These are phyloP conservation scores for Talpa occidentalis DNA, from an alignment of 2,113 vertebrate genomes.

Conservation along the genomic window DNA sequence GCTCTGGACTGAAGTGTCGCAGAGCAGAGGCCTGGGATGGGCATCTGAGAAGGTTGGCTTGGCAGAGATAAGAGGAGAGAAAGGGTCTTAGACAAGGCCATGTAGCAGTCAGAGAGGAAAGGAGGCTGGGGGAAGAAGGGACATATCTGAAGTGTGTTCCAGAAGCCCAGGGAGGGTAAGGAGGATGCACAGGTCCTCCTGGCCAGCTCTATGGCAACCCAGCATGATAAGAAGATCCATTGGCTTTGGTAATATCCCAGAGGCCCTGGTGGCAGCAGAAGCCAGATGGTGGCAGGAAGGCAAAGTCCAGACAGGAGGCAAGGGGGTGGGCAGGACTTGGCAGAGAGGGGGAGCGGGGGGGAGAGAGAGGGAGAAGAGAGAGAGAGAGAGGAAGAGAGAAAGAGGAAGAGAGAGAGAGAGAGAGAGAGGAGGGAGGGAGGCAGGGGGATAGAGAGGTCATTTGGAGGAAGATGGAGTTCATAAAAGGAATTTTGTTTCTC, in stretches of 20 bases:
- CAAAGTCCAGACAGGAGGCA: no score
- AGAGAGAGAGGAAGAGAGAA: background rate
- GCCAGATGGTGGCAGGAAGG: background rate
- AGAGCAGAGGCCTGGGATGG: no score
- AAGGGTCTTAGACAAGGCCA: no score
- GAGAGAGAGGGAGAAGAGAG: no score
- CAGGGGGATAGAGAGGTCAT: background rate
- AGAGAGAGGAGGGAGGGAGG: no score
- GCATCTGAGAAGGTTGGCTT: no score
- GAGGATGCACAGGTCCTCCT: fast-evolving
- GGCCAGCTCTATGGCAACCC: background rate
- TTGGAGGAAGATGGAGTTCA: background rate
- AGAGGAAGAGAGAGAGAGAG: background rate
- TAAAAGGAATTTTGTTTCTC: background rate
- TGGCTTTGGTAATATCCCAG: background rate
- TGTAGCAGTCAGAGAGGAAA: no score
- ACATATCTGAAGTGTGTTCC: no score
- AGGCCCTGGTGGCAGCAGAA: background rate
- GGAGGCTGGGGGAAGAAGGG: no score
- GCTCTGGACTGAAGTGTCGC: no score
- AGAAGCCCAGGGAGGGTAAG: background rate
- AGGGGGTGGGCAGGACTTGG: fast-evolving
- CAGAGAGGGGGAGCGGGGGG: background rate
- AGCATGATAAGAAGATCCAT: background rate
- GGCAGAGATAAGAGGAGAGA: background rate